Base-by-base conservation (phyloP, 2,888 invertebrate species). In the Quadroppia sp. region DNA sequence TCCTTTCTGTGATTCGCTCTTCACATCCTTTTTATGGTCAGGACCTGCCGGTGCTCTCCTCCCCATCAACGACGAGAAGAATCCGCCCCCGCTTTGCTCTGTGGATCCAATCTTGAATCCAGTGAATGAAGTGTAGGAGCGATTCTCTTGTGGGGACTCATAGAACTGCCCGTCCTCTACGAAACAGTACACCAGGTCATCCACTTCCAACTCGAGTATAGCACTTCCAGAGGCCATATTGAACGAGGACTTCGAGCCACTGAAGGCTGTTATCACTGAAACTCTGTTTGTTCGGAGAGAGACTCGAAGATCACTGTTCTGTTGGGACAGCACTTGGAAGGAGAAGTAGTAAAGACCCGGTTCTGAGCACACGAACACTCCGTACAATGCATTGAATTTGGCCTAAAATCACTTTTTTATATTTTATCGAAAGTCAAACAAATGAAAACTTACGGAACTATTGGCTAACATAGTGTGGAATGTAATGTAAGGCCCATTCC, bases 121-220 rank as follows among this genome's bases (percentile, higher is more conserved):
- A 28, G 40, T 59, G 48, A 76, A 76, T 3, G 74, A 64, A 25
- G 74, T 75, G 50, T 67, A 74, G 45, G 75, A 74, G 15, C 74
- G 64, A 28, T 69, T 72, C n/a, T 70, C 42, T 40, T 71, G 61
- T 1, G 45, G 67, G 1, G 74, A 75, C 23, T 76, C 76, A 53
- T 61, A 69, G 20, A 76, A 72, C 13, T 71, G 59, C 17, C 76
- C 76, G 15, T 75, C 53, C 20, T 76, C 76, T 6, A 76, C 59
- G 56, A 71, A 76, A 15, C 53, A 30, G 67, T 76, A 76, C 11
- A 76, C 74, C 15, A 76, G 53, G 72, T 76, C 76, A n/a, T 72
- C 72, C 23, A n/a, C 48, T 20, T 40, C 56, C 25, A 75, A 23
- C 30, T 36, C 25, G 1, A 75, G 70, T 2, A 74, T 48, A 23